Percentiles rank a stretch among this genome's conserved stretches.
These are phyloP conservation scores for Mormyrops boulengeri DNA, from an alignment of 2,797 vertebrate species.

Conservation along the genomic window DNA sequence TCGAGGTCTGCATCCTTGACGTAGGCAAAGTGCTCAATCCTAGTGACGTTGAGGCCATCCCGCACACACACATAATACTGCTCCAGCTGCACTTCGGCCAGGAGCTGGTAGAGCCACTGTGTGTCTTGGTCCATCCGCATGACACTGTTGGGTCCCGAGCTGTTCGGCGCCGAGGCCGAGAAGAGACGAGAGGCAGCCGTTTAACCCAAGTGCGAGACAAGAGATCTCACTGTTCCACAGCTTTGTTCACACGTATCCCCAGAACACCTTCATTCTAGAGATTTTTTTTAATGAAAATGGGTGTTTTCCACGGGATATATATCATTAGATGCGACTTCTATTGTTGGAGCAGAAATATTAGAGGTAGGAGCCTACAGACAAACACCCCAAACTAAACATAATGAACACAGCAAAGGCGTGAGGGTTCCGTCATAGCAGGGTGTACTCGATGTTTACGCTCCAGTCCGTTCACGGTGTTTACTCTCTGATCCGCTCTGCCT, in stretches of 20 bases:
- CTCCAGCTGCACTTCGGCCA: constrained; percentile 75
- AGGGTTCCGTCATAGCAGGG: not conserved
- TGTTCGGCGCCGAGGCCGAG: not conserved
- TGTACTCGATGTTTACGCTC: not conserved
- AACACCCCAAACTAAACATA: not conserved
- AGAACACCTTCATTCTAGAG: not conserved
- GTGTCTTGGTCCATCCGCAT: constrained; percentile 75
- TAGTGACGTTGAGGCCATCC: constrained; percentile 78
- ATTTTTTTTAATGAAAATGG: not conserved
- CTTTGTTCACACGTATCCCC: not conserved
- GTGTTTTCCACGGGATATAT: not conserved
- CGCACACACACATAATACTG: constrained; percentile 73
- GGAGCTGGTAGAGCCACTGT: constrained; percentile 72
- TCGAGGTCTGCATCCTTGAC: constrained; percentile 78
- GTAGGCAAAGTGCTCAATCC: constrained; percentile 73
- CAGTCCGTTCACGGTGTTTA: not conserved
- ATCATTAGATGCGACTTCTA: not conserved
- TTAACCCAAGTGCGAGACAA: not conserved
- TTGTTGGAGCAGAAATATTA: not conserved
- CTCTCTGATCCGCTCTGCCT: not conserved
- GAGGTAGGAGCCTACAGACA: not conserved
- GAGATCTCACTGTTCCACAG: not conserved
- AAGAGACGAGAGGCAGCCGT: not conserved
- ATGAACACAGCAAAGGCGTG: not conserved
- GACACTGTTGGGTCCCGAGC: constrained; percentile 35